These are phyloP conservation scores for Bursaphelenchus mucronatus DNA, from an alignment of 1,140 invertebrate species.

Conservation along the genomic window DNA sequence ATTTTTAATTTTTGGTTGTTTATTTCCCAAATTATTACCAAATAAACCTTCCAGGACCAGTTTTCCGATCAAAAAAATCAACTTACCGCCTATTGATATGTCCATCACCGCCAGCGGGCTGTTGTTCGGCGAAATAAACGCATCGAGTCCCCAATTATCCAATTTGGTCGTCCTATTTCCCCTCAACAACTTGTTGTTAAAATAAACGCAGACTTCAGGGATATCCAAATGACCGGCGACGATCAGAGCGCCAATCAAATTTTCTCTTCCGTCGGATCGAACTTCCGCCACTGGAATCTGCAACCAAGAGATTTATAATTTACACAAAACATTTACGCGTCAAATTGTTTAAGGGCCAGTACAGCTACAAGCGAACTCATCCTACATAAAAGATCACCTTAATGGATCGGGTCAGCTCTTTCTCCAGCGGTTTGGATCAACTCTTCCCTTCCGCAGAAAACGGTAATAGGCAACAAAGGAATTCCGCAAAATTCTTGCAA, in stretches of 20 bases:
- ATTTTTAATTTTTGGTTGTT: too few species aligned
- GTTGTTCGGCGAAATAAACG: slow-evolving; percentile 85
- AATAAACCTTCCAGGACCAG: too few species aligned
- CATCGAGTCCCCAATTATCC: slow-evolving; percentile 75
- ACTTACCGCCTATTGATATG: slow-evolving; percentile 63
- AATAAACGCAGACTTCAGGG: slow-evolving; percentile 84
- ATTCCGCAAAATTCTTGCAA: too few species aligned
- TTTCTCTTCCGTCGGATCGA: slow-evolving; percentile 79
- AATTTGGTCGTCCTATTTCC: slow-evolving; percentile 84
- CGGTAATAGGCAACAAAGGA: too few species aligned
- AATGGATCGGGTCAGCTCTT: too few species aligned
- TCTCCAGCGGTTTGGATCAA: too few species aligned
- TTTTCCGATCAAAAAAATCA: background rate
- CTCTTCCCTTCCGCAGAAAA: too few species aligned
- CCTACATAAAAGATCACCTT: too few species aligned
- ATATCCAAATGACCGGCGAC: slow-evolving; percentile 85
- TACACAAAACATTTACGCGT: background rate
- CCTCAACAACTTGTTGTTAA: slow-evolving; percentile 79
- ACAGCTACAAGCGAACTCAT: too few species aligned
- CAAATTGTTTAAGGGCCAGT: too few species aligned
- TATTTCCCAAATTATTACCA: too few species aligned
- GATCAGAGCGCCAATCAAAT: slow-evolving; percentile 81
- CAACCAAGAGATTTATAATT: slow-evolving; percentile 48
- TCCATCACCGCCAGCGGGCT: slow-evolving; percentile 76
- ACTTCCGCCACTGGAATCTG: slow-evolving; percentile 86